Conservation (phyloP, 2,113 vertebrate genomes). For the Falco punctatus region DNA sequence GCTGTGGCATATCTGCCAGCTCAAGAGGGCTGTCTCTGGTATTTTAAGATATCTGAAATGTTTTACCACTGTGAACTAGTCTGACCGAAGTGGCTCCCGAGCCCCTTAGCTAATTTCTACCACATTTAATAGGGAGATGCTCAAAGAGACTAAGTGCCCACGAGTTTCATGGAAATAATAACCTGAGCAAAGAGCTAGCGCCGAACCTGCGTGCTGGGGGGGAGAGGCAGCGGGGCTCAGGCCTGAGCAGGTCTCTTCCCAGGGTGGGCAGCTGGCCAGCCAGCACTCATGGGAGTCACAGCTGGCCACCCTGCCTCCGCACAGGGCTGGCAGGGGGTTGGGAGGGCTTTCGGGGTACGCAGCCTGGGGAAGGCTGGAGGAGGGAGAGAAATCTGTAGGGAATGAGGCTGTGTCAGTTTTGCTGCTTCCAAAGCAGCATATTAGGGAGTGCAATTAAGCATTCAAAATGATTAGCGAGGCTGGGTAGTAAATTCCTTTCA, state of each 20-base stretch:
- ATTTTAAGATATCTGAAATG: background rate
- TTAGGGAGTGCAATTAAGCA: conserved; percentile 30
- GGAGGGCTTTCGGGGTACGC: background rate
- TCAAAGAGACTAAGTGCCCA: background rate
- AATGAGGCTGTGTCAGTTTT: background rate
- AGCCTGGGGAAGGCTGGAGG: background rate
- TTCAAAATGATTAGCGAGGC: conserved; percentile 49
- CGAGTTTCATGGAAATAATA: background rate
- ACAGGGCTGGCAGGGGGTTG: background rate
- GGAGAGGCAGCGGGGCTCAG: background rate
- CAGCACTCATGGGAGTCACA: background rate
- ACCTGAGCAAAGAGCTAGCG: background rate
- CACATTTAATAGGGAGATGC: background rate
- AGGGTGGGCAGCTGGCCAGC: background rate
- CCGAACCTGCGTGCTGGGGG: background rate
- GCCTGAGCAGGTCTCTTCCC: background rate
- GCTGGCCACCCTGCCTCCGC: background rate
- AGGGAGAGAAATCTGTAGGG: background rate
- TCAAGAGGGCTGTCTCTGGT: background rate
- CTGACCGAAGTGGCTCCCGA: background rate
- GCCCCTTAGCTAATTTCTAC: background rate
- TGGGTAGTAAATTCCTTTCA: conserved; percentile 58
- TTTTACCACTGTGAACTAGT: background rate
- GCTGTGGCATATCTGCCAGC: background rate
- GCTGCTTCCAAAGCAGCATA: background rate